Evolutionary conservation across 2,797 vertebrate genomes (phyloP), one percentile per base, ranked within the genome.

Genomic region (Sebastes flavidus): DNA sequence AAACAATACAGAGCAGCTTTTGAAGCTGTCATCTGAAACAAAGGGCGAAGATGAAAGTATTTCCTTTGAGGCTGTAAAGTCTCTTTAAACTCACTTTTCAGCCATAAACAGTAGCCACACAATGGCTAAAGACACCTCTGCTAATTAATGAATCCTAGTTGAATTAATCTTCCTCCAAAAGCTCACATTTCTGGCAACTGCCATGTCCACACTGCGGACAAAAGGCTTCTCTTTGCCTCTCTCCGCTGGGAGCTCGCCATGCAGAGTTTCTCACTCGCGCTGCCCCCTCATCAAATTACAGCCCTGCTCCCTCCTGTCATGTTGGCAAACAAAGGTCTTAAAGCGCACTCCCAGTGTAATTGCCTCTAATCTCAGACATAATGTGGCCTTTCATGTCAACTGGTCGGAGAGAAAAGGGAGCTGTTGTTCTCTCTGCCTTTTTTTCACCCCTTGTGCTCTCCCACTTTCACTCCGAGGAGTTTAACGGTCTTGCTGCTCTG

Each of bases 351-450:
- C 78, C 52, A 81, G 85, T 84, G 89, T 95, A 95, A 95, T 95
- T 94, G 92, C 89, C 88, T 95, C 87, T 94, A 95, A 94, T 94
- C 93, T 92, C 91, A 85, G 85, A 93, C 87, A 96, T 94, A 96
- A 95, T 94, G 89, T 93, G 89, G 88, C 83, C 92, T 95, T 95
- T 96, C 94, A 95, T 89, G 68, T 80, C 65, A 80, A 65, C 88
- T 80, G 78, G 65, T 81, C 65, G 60, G 49, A 88, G 82, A 88
- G 91, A 93, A 93, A 93, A 91, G 89, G 85, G 90, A 92, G 87
- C 90, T 87, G 92, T 94, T 94, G 89, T 93, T 86, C 90, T 55
- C 83, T 74, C 78, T 61, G 65, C 27, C 62, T 72, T 75, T 65
- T 72, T 76, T 67, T 65, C 30, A 49, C 32, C 65, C n/a, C 38